These are phyloP conservation scores for Drosophila malerkotliana DNA, from an alignment of 1,140 invertebrate species.

Conservation along the genomic window DNA sequence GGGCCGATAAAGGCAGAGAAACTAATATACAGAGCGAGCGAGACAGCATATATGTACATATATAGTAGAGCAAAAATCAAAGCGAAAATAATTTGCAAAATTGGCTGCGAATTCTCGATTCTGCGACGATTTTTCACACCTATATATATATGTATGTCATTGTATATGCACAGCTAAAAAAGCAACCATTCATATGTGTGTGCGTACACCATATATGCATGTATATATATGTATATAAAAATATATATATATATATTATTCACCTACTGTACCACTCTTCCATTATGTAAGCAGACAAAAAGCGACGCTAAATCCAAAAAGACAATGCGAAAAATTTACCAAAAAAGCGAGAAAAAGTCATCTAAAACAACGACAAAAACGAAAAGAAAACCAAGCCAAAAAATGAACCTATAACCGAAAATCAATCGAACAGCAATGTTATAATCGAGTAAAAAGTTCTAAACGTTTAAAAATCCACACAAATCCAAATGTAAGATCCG, in stretches of 20 bases:
- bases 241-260: slow-evolving; percentile 53
- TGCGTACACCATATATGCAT: slow-evolving; percentile 38
- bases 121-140: slow-evolving; percentile 22
- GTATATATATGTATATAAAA: slow-evolving; percentile 35
- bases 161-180: slow-evolving; percentile 40
- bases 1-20: slow-evolving; percentile 60
- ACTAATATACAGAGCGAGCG: slow-evolving; percentile 43
- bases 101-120: slow-evolving; percentile 23
- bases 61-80: slow-evolving; percentile 37
- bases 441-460: slow-evolving; percentile 68
- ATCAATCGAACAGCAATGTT: slow-evolving; percentile 70
- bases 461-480: slow-evolving; percentile 55
- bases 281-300: slow-evolving; percentile 68
- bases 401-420: slow-evolving; percentile 45
- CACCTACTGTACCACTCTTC: slow-evolving; percentile 77
- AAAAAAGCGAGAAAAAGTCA: slow-evolving; percentile 44
- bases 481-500: slow-evolving; percentile 40
- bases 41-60: slow-evolving; percentile 65
- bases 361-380: slow-evolving; percentile 46
- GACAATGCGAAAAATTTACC: slow-evolving; percentile 37
- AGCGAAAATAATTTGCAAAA: slow-evolving; percentile 3
- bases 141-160: slow-evolving; percentile 51
- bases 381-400: slow-evolving; percentile 25
- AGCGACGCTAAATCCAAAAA: slow-evolving; percentile 38
- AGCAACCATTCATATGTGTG: slow-evolving; percentile 46